phyloP scores from a whole-genome alignment of 2,113 vertebrate species.

The Percopsis transmontana region DNA sequence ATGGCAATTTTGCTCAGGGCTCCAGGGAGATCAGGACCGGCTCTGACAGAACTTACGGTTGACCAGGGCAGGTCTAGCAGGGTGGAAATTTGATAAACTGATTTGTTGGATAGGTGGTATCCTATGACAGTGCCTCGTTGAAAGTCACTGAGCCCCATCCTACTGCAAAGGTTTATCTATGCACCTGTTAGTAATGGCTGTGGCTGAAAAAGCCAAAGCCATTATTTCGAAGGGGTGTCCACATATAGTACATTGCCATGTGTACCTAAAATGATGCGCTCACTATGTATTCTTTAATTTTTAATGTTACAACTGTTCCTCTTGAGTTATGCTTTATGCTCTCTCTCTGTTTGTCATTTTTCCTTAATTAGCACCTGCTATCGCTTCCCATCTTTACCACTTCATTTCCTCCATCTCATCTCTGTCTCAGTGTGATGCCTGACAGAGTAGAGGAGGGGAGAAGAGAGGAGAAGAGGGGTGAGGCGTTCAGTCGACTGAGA shows the following conservation, averaged over 20 bases:
- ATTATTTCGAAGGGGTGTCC: too few relatives aligned
- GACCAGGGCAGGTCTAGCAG: neutral
- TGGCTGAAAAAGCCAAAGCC: neutral
- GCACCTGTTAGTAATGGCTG: neutral
- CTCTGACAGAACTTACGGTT: too few relatives aligned
- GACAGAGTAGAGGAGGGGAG: constrained; percentile 31
- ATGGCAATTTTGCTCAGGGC: too few relatives aligned
- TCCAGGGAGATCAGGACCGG: too few relatives aligned
- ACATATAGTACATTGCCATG: too few relatives aligned
- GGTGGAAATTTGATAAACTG: neutral
- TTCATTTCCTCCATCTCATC: constrained; percentile 9
- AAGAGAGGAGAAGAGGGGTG: constrained; percentile 37
- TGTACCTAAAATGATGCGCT: too few relatives aligned
- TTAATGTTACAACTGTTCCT: too few relatives aligned
- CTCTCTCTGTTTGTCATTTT: neutral
- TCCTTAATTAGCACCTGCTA: too few relatives aligned
- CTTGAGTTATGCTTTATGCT: neutral
- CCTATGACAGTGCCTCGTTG: neutral
- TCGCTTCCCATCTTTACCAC: too few relatives aligned
- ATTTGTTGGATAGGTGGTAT: neutral
- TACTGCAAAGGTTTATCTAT: neutral
- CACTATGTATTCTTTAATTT: too few relatives aligned
- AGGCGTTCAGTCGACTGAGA: constrained; percentile 15
- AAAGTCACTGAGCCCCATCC: neutral
- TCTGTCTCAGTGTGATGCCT: constrained; percentile 46